phyloP scores from a whole-genome alignment of 2,113 vertebrate species.

The Hypocryptadius cinnamomeus region DNA sequence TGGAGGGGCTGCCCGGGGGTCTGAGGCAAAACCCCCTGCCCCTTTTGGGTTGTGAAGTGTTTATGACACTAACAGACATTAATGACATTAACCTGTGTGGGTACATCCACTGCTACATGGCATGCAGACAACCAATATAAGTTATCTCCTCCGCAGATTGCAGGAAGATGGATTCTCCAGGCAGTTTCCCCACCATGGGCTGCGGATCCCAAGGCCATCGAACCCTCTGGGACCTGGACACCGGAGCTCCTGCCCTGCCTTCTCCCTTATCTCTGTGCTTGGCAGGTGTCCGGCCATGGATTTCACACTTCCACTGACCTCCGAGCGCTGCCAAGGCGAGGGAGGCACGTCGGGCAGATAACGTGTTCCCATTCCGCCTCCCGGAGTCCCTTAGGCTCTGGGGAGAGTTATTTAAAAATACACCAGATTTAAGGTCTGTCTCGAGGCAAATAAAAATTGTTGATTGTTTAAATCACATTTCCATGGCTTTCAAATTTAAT shows the following conservation, averaged over 20 bases:
- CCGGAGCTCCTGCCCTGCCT: not conserved
- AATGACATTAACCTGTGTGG: not conserved
- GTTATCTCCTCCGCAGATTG: accelerated
- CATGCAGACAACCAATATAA: accelerated
- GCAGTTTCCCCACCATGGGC: not conserved
- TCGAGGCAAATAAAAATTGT: not conserved
- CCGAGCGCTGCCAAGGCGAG: not conserved
- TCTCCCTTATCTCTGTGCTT: not conserved
- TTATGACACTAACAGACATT: not conserved
- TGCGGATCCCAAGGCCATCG: not conserved
- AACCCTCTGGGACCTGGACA: not conserved
- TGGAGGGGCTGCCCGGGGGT: accelerated
- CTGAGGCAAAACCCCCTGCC: not conserved
- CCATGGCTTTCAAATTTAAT: accelerated
- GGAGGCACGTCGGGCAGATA: not conserved
- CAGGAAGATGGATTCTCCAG: no score
- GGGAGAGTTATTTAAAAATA: not conserved
- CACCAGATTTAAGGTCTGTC: accelerated
- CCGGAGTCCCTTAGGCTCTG: not conserved
- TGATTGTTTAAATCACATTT: not conserved
- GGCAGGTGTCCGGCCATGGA: not conserved
- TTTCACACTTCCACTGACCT: not conserved
- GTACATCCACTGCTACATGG: not conserved
- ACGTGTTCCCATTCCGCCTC: accelerated
- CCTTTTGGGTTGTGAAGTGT: not conserved